These are phyloP conservation scores for Triplophysa rosa DNA, from an alignment of 2,113 vertebrate genomes.

Conservation along the genomic window DNA sequence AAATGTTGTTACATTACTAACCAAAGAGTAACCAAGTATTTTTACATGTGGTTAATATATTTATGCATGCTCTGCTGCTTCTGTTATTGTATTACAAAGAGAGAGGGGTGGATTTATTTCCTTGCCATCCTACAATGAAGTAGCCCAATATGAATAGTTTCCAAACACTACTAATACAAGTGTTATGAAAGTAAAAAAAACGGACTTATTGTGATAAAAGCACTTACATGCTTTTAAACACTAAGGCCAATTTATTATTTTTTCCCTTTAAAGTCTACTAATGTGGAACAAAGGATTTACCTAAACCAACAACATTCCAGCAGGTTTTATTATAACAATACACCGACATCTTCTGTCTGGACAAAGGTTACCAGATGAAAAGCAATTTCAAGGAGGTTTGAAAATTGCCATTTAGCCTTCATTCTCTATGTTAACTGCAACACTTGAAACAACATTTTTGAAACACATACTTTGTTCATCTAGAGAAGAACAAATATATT, in stretches of 20 bases:
- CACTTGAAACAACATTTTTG: no score
- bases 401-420: not conserved
- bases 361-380: slow-evolving; percentile 1
- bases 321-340: slow-evolving; percentile 35
- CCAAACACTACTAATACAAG: not conserved
- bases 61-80: not conserved
- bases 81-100: no score
- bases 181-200: not conserved
- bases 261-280: slow-evolving; percentile 58
- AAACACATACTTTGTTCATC: not conserved
- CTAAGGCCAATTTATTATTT: slow-evolving; percentile 50
- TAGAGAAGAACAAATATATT: not conserved
- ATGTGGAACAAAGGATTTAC: slow-evolving; percentile 66
- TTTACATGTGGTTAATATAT: no score
- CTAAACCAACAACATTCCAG: slow-evolving; percentile 74
- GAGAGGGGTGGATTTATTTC: not conserved
- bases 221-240: not conserved
- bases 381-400: slow-evolving; percentile 2
- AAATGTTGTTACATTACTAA: no score
- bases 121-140: not conserved
- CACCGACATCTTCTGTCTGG: not conserved
- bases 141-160: not conserved
- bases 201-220: not conserved
- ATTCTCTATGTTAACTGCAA: not conserved
- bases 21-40: no score